Evolutionary conservation across 2,888 invertebrate species (phyloP), one percentile per base, ranked within the genome.

Genomic region (Euspilapteryx auroguttella): DNA sequence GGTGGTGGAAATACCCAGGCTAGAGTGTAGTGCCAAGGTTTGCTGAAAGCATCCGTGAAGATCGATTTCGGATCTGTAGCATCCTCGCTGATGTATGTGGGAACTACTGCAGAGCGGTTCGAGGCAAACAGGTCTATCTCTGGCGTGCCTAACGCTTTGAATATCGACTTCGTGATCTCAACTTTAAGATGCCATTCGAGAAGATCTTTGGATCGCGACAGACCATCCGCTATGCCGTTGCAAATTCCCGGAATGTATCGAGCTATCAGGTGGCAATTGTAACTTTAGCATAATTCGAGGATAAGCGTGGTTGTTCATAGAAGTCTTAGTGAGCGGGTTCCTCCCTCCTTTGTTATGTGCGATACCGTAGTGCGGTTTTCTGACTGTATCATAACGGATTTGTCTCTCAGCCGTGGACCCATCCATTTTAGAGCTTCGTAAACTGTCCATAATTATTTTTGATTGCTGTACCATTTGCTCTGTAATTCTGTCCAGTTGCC

Each of bases 1-100:
- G 42, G 41, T 2, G 42, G 42, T 4, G 41, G 40, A 25, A 44
- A 42, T 3, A 40, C 21, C 38, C 36, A 40, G 2, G 33, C 38
- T 2, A 40, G 33, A 4, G 10, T 31, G 34, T 27, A 36, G 1
- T 32, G 3, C 40, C 40, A 40, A 3, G 6, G 14, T 17, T 27
- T 26, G 28, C 38, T 38, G 38, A 42, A 39, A 1, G 38, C 39
- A 15, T 42, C 34, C 12, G 21, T 21, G 22, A 29, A 39, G n/a
- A n/a, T n/a, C n/a, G n/a, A n/a, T n/a, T n/a, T n/a, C n/a, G n/a
- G n/a, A n/a, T n/a, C n/a, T n/a, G n/a, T n/a, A n/a, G n/a, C n/a
- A n/a, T n/a, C n/a, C n/a, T n/a, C 39, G 33, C n/a, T n/a, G n/a
- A n/a, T n/a, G n/a, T n/a, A n/a, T n/a, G n/a, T n/a, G n/a, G n/a